These are phyloP conservation scores for Alca torda DNA, from an alignment of 2,797 vertebrate genomes.

Conservation along the genomic window DNA sequence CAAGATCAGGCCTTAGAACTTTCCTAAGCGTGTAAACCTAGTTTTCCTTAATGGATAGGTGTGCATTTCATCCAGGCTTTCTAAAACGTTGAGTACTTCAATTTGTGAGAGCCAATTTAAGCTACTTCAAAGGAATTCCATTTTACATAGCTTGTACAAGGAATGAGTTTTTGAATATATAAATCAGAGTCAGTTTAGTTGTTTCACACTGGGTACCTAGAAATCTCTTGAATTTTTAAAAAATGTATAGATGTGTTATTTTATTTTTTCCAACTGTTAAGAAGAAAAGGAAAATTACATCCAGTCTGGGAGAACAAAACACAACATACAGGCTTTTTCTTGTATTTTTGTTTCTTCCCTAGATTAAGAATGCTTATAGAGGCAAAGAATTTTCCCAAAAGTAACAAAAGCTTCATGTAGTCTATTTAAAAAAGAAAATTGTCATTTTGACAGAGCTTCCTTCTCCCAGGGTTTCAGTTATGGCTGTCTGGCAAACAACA, in stretches of 20 bases:
- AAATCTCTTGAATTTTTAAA: not conserved
- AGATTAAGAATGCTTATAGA: not conserved
- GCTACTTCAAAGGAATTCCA: not conserved
- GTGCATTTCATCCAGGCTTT: not conserved
- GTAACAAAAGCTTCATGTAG: not conserved
- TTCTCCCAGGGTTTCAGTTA: not conserved
- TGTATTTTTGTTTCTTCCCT: not conserved
- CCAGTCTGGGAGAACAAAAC: not conserved
- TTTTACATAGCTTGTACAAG: not conserved
- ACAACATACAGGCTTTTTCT: not conserved
- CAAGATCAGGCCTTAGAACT: not conserved
- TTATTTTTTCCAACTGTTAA: not conserved
- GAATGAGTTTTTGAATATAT: not conserved
- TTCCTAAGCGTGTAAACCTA: not conserved
- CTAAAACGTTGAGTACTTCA: not conserved
- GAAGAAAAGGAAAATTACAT: not conserved
- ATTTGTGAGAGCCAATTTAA: not conserved
- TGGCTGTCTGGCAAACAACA: not conserved
- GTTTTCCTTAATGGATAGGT: not conserved
- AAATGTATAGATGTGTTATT: not conserved
- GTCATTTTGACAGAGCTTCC: not conserved
- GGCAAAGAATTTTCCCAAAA: not conserved
- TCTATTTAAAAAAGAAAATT: not conserved
- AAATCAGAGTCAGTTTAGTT: not conserved
- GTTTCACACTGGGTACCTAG: not conserved